phyloP scores from a whole-genome alignment of 2,797 vertebrate species.

The Chelonia mydas region DNA sequence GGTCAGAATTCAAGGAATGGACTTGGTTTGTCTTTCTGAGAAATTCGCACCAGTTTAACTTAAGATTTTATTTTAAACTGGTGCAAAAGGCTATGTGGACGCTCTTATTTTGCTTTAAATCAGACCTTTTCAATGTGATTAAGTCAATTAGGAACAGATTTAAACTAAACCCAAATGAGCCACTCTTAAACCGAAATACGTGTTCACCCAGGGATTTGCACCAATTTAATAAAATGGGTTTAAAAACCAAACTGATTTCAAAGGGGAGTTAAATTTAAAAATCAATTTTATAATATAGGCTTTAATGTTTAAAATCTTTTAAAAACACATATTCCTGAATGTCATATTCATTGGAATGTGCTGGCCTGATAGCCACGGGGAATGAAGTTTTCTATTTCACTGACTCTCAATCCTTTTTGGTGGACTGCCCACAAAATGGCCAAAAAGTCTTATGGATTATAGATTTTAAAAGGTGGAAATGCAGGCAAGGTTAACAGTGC shows the following conservation, averaged over 20 bases:
- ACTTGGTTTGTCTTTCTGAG: fast-evolving
- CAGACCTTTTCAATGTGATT: background rate
- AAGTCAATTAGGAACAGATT: background rate
- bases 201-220: background rate
- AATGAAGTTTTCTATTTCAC: background rate
- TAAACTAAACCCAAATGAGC: background rate
- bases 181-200: background rate
- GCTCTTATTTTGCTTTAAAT: background rate
- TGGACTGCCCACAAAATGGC: fast-evolving
- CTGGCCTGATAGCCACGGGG: background rate
- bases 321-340: background rate
- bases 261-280: background rate
- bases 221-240: background rate
- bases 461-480: background rate
- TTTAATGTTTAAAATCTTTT: background rate
- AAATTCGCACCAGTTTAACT: fast-evolving
- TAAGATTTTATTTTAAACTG: background rate
- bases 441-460: background rate
- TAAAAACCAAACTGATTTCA: background rate
- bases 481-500: fast-evolving
- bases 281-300: background rate
- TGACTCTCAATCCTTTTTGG: fast-evolving
- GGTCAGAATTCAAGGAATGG: fast-evolving
- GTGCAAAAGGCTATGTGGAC: background rate
- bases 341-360: background rate